Evolutionary conservation across 2,113 vertebrate species (phyloP), one percentile per base, ranked within the genome.

Genomic region (Pelobates fuscus): DNA sequence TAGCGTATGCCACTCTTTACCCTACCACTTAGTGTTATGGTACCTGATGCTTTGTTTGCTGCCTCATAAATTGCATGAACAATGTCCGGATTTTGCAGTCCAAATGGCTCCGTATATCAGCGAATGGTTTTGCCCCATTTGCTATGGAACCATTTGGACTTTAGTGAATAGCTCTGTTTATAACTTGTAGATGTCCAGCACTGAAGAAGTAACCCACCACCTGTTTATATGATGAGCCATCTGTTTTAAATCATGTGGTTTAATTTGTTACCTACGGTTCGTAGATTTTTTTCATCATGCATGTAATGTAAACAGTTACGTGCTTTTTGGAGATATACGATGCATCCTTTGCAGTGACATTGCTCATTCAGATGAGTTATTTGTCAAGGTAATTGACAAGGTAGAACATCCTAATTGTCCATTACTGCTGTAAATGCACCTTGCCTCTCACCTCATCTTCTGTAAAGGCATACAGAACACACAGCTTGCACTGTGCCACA

Each of bases 381-480:
- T 84, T 80, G 80, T 80, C 74, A 66, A 57, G 76, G 29, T 80
- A 81, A 83, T 59, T 81, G 79, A 79, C 62, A 82, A 54, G 72
- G 62, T 81, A 83, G 80, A 82, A 62, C 1, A 6, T 72, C 70
- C 79, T 85, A 86, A 84, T 84, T 88, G 71, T 80, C 87, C 44
- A 37, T 87, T 85, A 85, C 71, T 78, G 77, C 67, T 79, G 67
- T 37, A 72, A 80, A 80, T 62, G 75, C 27, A 52, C 61, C 75
- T 41, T 26, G 61, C 30, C 52, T 64, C 74, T 69, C 78, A 46
- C 71, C 62, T 71, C 67, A 70, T 30, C 70, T 46, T 76, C 82
- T 81, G 4, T n/a, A 65, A 30, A 71, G 75, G 49, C 2, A 7
- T 32, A 49, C 26, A 69, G 57, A 2, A 26, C 69, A 67, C 17